Conservation (phyloP, 2,113 vertebrate species). For the Piaya cayana region DNA sequence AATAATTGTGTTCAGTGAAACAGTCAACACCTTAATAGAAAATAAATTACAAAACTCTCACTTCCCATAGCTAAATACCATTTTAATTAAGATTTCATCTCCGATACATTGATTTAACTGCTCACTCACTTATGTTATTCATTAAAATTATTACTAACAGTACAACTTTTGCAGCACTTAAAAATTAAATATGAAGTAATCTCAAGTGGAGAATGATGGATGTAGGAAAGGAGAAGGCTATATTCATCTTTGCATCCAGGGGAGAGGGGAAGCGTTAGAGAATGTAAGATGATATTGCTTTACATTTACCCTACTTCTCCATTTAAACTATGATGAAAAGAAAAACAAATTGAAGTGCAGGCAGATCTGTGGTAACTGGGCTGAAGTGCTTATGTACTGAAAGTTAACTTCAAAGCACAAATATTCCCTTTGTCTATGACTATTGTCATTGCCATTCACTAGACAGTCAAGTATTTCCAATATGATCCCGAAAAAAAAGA, state of each 20-base stretch:
- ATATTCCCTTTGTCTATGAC: not conserved
- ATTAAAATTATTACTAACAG: constrained; percentile 48
- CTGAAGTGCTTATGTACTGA: not conserved
- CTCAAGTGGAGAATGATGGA: not conserved
- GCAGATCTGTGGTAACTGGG: not conserved
- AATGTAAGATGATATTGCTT: not conserved
- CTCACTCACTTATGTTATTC: constrained; percentile 16
- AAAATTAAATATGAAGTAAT: constrained; percentile 1
- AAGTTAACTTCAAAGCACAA: not conserved
- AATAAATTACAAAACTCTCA: constrained; percentile 38
- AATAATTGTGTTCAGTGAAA: constrained; percentile 11
- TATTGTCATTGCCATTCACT: not conserved
- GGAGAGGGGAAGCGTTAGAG: not conserved
- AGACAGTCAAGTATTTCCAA: not conserved
- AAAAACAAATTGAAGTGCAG: not conserved
- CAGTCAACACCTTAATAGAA: constrained; percentile 49
- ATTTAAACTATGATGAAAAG: not conserved
- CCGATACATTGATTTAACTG: constrained; percentile 21
- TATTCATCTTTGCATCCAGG: not conserved
- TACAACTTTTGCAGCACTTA: not conserved
- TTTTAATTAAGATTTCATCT: constrained; percentile 54
- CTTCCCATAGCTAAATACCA: constrained; percentile 32
- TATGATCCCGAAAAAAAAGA: not conserved
- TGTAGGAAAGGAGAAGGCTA: not conserved
- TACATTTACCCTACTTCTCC: not conserved